Conservation (phyloP, 2,113 vertebrate genomes). For the Sorex araneus region DNA sequence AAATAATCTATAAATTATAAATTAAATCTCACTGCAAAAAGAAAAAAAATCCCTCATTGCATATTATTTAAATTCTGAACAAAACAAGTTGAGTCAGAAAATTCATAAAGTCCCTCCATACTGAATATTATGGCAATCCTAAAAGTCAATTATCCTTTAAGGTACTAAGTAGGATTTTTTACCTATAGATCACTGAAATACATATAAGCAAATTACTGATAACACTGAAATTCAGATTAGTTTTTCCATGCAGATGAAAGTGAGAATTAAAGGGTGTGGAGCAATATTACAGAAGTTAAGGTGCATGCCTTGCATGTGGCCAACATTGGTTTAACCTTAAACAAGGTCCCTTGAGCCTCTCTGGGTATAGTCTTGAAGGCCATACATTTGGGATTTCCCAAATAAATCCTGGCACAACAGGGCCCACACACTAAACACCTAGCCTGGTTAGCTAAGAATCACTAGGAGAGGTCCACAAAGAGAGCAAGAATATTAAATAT, state of each 20-base stretch:
- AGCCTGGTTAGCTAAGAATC: too few species aligned
- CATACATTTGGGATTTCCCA: too few species aligned
- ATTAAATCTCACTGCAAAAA: not conserved
- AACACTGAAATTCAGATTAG: conserved; percentile 14
- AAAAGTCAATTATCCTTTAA: not conserved
- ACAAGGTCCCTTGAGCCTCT: too few species aligned
- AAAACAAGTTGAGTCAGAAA: not conserved
- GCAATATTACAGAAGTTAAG: too few species aligned
- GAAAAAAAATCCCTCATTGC: not conserved
- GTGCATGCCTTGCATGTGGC: too few species aligned
- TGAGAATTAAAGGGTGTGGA: not conserved
- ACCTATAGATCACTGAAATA: conserved; percentile 19
- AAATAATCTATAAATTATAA: not conserved
- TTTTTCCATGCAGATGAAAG: not conserved
- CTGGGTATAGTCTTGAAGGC: too few species aligned
- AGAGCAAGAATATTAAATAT: not conserved
- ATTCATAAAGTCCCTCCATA: not conserved
- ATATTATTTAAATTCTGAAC: conserved; percentile 43
- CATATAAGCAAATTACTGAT: not conserved
- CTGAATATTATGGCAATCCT: not conserved
- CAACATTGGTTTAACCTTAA: too few species aligned
- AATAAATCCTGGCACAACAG: too few species aligned
- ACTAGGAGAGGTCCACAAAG: too few species aligned
- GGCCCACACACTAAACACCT: too few species aligned
- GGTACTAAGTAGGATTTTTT: not conserved